Evolutionary conservation across 2,113 vertebrate species (phyloP), one percentile per base, ranked within the genome.

Genomic region (Toxotes jaculatrix): DNA sequence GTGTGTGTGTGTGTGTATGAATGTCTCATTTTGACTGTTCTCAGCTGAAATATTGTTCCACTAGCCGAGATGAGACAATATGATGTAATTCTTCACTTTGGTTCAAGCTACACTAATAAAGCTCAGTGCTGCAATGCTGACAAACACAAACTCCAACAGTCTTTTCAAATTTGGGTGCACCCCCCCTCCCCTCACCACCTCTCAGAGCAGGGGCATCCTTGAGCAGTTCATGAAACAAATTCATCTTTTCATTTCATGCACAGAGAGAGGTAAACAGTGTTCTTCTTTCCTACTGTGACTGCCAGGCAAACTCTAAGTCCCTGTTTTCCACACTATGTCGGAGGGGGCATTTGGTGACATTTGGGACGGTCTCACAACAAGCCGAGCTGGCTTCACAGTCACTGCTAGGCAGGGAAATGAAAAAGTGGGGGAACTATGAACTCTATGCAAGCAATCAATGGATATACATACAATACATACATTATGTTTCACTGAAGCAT

Each of bases 211-310:
- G 42, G 40, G 40, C 77, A 51, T 80, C 82, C 68, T 70, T 23
- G 0, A 73, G 82, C 69, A 82, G 73, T 68, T 79, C 38, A 51
- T 49, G 73, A 82, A 72, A 45, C 77, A 77, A 79, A 85, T 87
- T 72, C 73, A 91, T 87, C 72, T 85, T 87, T 89, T 86, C 79
- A 86, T 92, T 88, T 90, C 80, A 84, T 80, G 83, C 90, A 80
- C 84, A 77, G n/a, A 76, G 42, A 72, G 70, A 87, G 75, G 75
- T 80, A 85, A 79, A 84, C 64, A 60, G 60, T 45, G 57, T 60
- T 86, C 80, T 76, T 56, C 64, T 72, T 59, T 70, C 79, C 72
- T 83, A 47, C 68, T 77, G 84, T 71, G 89, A 83, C 72, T 79
- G 82, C 70, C 53, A 63, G 42, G 70, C 68, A 63, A 57, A 82